Conservation (phyloP, 2,113 vertebrate species). For the Jacana jacana region DNA sequence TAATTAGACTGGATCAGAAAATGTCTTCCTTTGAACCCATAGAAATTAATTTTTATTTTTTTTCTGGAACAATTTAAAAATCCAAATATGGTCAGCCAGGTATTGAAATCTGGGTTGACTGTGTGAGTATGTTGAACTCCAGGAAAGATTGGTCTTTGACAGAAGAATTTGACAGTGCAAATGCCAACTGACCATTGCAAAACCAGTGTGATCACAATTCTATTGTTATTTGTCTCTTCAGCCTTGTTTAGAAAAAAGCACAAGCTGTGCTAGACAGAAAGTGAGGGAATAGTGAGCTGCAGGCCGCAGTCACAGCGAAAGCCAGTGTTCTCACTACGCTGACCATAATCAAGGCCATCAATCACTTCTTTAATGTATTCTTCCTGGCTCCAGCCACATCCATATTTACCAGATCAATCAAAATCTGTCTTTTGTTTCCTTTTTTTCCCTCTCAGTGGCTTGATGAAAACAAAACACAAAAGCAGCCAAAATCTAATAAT, state of each 20-base stretch:
- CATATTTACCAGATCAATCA: constrained; percentile 19
- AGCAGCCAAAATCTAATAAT: neutral
- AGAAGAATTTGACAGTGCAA: neutral
- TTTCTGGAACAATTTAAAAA: neutral
- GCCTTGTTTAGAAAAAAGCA: neutral
- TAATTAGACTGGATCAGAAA: neutral
- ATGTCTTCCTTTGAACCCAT: neutral
- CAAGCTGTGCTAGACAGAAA: neutral
- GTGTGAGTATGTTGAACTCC: neutral
- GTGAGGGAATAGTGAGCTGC: neutral
- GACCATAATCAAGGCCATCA: neutral
- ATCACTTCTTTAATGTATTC: neutral
- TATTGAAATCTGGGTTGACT: neutral
- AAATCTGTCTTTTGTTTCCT: constrained; percentile 9
- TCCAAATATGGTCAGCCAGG: neutral
- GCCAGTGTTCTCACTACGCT: neutral
- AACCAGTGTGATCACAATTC: neutral
- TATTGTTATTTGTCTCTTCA: neutral
- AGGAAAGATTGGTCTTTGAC: neutral
- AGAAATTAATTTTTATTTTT: neutral
- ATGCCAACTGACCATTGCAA: neutral
- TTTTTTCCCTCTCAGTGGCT: neutral
- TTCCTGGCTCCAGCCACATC: neutral
- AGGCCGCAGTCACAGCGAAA: neutral
- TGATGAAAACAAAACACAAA: neutral